Conservation (phyloP, 2,797 vertebrate species). For the Atherinosoma microstoma region DNA sequence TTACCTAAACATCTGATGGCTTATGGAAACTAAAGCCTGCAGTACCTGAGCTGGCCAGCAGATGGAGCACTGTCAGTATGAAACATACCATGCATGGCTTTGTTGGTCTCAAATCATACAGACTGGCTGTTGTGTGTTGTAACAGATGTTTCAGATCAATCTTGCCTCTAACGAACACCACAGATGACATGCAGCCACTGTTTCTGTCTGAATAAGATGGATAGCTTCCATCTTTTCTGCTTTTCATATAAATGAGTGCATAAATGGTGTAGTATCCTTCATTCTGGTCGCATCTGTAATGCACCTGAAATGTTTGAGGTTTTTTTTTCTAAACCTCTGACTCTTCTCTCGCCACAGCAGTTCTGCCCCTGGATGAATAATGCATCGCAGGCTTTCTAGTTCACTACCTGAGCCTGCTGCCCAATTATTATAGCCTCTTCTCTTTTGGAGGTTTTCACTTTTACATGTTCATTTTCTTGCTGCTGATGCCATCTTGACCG, state of each 20-base stretch:
- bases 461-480: conserved; percentile 34
- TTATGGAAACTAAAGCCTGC: conserved; percentile 9
- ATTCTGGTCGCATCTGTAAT: conserved; percentile 7
- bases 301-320: conserved; percentile 9
- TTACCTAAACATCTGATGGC: background rate
- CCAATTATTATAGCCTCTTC: conserved; percentile 51
- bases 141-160: conserved; percentile 30
- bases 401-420: conserved; percentile 46
- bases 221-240: background rate
- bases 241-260: conserved; percentile 15
- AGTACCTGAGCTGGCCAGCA: conserved; percentile 70
- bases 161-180: conserved; percentile 3
- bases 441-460: conserved; percentile 39
- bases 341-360: conserved; percentile 13
- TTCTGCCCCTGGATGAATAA: conserved; percentile 57
- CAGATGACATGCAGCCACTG: background rate
- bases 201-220: conserved; percentile 17
- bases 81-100: background rate
- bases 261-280: conserved; percentile 1
- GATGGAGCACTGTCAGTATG: conserved; percentile 71
- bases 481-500: conserved; percentile 21
- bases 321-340: conserved; percentile 11
- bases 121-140: background rate
- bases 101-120: conserved; percentile 13
- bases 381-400: conserved; percentile 42